phyloP scores from a whole-genome alignment of 1,140 invertebrate genomes.

The Heterodera schachtii region DNA sequence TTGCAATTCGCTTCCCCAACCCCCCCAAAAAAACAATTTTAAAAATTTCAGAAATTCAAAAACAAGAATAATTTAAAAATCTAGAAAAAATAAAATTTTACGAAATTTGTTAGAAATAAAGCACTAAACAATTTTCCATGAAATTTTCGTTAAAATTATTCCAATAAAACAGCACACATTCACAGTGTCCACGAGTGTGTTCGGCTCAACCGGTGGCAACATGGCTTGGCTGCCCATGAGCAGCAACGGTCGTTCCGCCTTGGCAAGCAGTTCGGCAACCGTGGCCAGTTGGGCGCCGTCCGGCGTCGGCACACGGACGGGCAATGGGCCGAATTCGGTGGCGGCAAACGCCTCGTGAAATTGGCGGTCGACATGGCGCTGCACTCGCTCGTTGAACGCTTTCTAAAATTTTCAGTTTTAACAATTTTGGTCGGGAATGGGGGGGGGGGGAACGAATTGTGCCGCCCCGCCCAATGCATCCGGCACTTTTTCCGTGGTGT shows the following conservation, averaged over 20 bases:
- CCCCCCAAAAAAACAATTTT: too few relatives aligned
- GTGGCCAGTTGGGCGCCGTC: constrained; percentile 65
- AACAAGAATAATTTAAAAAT: too few relatives aligned
- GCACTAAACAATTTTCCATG: too few relatives aligned
- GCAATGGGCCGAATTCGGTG: constrained; percentile 69
- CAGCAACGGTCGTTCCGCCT: constrained; percentile 68
- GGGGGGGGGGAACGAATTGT: too few relatives aligned
- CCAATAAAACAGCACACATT: constrained; percentile 65
- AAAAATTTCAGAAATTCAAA: too few relatives aligned
- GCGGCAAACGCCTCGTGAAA: constrained; percentile 72
- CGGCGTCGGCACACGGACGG: constrained; percentile 66
- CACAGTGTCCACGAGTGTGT: constrained; percentile 68
- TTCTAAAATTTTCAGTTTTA: constrained; percentile 44
- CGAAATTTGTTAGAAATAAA: too few relatives aligned
- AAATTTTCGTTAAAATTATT: not conserved
- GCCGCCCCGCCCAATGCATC: too few relatives aligned
- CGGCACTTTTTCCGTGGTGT: constrained; percentile 17
- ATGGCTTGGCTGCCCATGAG: constrained; percentile 74
- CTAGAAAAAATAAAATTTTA: too few relatives aligned
- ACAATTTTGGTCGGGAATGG: not conserved
- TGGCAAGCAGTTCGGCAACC: constrained; percentile 67
- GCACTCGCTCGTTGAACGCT: constrained; percentile 68
- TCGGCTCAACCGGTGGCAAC: constrained; percentile 70
- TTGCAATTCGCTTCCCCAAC: too few relatives aligned
- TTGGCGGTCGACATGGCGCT: constrained; percentile 71